Percentiles rank a stretch among this genome's conserved stretches.
Conservation (phyloP, 2,888 invertebrate genomes). For the Parthenolecanium corni region DNA sequence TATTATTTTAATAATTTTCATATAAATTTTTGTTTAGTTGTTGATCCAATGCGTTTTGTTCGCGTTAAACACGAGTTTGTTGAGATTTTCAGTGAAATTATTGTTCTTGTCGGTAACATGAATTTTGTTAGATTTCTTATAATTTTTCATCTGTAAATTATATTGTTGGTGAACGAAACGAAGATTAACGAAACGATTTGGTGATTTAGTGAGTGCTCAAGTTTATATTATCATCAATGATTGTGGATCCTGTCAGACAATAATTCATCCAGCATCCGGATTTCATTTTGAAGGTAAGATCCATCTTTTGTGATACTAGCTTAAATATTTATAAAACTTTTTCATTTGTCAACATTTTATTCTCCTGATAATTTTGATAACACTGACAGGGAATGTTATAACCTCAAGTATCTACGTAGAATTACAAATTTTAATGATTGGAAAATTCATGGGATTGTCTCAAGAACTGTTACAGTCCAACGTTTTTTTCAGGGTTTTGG, state of each 20-base stretch:
- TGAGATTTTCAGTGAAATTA: background rate
- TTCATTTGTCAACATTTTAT: too few relatives aligned
- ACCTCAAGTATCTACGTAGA: too few relatives aligned
- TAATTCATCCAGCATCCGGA: background rate
- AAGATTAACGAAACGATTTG: background rate
- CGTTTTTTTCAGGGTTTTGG: too few relatives aligned
- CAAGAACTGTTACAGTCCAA: too few relatives aligned
- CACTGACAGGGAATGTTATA: too few relatives aligned
- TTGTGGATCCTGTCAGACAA: background rate
- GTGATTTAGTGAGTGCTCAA: constrained; percentile 2
- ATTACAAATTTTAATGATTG: too few relatives aligned
- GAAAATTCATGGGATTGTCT: too few relatives aligned
- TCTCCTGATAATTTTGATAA: too few relatives aligned
- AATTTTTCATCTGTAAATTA: background rate
- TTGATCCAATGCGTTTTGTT: background rate
- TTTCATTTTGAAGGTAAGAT: background rate
- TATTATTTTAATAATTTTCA: background rate
- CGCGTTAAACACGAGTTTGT: background rate
- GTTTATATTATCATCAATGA: background rate
- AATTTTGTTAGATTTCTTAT: background rate
- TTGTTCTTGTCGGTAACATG: background rate
- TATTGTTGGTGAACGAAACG: background rate
- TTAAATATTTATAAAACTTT: too few relatives aligned
- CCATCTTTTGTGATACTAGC: too few relatives aligned
- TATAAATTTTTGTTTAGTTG: background rate